These are phyloP conservation scores for Corythaixoides concolor DNA, from an alignment of 2,113 vertebrate genomes.

Conservation along the genomic window DNA sequence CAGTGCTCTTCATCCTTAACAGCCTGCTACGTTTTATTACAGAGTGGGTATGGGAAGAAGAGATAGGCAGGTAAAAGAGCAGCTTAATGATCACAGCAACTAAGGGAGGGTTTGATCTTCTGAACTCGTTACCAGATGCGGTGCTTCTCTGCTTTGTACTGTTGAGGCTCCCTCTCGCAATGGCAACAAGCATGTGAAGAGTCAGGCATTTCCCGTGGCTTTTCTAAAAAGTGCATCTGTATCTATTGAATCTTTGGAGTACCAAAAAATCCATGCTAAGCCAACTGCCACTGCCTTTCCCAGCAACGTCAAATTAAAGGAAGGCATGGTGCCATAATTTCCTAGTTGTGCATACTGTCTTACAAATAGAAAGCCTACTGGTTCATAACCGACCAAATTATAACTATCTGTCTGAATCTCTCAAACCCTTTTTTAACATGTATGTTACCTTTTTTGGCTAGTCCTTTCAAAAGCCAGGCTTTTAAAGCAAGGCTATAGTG, in stretches of 20 bases:
- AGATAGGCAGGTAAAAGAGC: background rate
- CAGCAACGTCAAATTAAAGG: background rate
- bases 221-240: conserved; percentile 1
- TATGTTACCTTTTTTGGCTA: background rate
- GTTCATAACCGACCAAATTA: background rate
- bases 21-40: background rate
- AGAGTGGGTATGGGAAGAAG: background rate
- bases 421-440: background rate
- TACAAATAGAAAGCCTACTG: background rate
- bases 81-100: background rate
- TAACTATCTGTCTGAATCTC: background rate
- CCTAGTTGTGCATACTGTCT: background rate
- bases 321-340: conserved; percentile 20
- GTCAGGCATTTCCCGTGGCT: background rate
- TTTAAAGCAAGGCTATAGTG: conserved; percentile 28
- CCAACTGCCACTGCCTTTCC: conserved; percentile 16
- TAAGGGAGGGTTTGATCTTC: background rate
- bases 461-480: background rate
- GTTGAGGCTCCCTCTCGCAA: background rate
- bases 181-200: background rate
- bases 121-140: background rate
- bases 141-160: background rate
- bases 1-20: background rate
- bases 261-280: background rate
- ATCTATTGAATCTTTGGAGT: conserved; percentile 4